phyloP scores from a whole-genome alignment of 2,888 invertebrate genomes.

The Yponomeuta plumbellus region DNA sequence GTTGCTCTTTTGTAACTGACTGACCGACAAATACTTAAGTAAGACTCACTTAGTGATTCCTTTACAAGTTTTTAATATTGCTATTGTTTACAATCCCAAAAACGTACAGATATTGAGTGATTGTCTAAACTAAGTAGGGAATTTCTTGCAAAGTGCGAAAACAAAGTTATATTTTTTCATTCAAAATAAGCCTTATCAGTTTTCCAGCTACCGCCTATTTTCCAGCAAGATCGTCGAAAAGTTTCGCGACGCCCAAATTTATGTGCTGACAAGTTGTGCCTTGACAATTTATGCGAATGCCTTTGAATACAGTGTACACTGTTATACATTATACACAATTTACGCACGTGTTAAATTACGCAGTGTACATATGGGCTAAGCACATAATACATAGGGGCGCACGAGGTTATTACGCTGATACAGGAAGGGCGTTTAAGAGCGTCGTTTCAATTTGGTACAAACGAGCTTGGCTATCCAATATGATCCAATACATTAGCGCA shows the following conservation, averaged over 20 bases:
- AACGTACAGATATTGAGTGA: too few species aligned
- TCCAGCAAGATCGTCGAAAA: constrained; percentile 12
- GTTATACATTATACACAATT: background rate
- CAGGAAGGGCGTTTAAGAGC: background rate
- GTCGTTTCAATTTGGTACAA: too few species aligned
- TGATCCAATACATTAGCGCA: too few species aligned
- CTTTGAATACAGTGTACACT: background rate
- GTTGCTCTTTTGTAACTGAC: too few species aligned
- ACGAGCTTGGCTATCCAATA: too few species aligned
- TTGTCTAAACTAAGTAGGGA: too few species aligned
- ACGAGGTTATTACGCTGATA: background rate
- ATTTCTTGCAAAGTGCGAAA: background rate
- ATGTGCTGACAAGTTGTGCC: constrained; percentile 9
- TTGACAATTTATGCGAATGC: constrained; percentile 10
- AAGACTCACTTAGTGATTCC: too few species aligned
- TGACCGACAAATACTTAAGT: too few species aligned
- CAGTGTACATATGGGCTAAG: background rate
- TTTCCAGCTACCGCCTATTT: background rate
- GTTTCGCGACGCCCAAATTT: constrained; percentile 10
- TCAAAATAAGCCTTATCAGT: background rate
- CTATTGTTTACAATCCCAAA: too few species aligned
- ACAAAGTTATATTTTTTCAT: background rate
- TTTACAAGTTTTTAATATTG: too few species aligned
- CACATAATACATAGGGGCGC: background rate
- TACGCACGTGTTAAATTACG: constrained; percentile 5